phyloP scores from a whole-genome alignment of 2,113 vertebrate genomes.

The Neolamprologus falcicula region DNA sequence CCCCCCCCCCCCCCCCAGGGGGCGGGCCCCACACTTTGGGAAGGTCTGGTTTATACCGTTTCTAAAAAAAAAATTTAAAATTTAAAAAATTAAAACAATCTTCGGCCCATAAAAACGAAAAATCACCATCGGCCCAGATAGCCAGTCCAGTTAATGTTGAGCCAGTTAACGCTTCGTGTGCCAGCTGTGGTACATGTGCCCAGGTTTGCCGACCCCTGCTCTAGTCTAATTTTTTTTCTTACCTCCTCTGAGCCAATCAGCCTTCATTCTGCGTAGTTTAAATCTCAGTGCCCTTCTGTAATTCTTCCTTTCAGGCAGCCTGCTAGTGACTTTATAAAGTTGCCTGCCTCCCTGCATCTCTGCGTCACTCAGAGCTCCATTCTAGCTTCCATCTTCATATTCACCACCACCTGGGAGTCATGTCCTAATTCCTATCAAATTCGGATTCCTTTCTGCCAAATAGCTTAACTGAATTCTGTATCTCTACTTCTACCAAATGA shows the following conservation, averaged over 20 bases:
- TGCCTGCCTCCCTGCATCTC: not conserved
- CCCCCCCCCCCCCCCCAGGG: no score
- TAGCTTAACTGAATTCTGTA: not conserved
- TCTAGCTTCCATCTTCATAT: not conserved
- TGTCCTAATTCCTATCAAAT: not conserved
- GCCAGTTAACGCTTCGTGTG: not conserved
- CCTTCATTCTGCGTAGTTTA: not conserved
- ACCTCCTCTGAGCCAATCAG: not conserved
- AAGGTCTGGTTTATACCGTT: no score
- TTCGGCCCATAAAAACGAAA: not conserved
- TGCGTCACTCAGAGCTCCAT: not conserved
- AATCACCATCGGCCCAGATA: not conserved
- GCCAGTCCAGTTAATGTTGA: not conserved
- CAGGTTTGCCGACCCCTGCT: not conserved
- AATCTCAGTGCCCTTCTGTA: not conserved
- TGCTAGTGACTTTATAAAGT: not conserved
- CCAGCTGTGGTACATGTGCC: not conserved
- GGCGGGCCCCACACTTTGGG: no score
- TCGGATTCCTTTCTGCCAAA: not conserved
- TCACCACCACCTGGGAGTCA: not conserved
- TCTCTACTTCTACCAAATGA: not conserved
- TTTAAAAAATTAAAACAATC: not conserved
- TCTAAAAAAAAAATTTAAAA: no score
- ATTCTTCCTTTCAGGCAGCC: not conserved
- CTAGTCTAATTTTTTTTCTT: not conserved